These are phyloP conservation scores for Cerastis rubricosa DNA, from an alignment of 2,888 invertebrate genomes.

Conservation along the genomic window DNA sequence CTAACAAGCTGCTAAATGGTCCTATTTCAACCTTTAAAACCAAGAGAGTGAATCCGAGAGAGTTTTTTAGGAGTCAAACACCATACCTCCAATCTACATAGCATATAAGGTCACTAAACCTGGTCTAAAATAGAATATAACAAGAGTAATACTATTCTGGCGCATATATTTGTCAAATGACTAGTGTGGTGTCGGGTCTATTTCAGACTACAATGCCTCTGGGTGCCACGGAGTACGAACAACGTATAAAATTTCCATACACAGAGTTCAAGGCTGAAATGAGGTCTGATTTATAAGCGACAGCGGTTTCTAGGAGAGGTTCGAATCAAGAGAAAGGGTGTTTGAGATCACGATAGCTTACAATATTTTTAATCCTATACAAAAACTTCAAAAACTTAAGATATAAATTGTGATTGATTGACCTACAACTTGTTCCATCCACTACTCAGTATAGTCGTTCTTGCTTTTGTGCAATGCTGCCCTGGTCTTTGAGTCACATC, in stretches of 20 bases:
- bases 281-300: slow-evolving; percentile 64
- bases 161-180: slow-evolving; percentile 45
- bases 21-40: neutral
- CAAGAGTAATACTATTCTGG: slow-evolving; percentile 26
- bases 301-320: slow-evolving; percentile 53
- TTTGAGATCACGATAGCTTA: neutral
- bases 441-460: neutral
- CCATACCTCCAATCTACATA: neutral
- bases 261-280: slow-evolving; percentile 79
- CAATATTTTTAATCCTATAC: neutral
- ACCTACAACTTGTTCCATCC: neutral
- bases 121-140: slow-evolving; percentile 25
- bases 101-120: neutral
- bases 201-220: slow-evolving; percentile 64
- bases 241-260: slow-evolving; percentile 77
- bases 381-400: neutral
- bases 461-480: neutral
- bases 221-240: slow-evolving; percentile 57
- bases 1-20: neutral
- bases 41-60: too few species aligned
- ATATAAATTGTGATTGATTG: neutral
- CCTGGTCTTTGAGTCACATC: neutral
- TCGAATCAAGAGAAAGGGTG: neutral
- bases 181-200: slow-evolving; percentile 58
- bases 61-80: neutral